These are phyloP conservation scores for Brachypodius melanocephalos DNA, from an alignment of 2,113 vertebrate genomes.

Conservation along the genomic window DNA sequence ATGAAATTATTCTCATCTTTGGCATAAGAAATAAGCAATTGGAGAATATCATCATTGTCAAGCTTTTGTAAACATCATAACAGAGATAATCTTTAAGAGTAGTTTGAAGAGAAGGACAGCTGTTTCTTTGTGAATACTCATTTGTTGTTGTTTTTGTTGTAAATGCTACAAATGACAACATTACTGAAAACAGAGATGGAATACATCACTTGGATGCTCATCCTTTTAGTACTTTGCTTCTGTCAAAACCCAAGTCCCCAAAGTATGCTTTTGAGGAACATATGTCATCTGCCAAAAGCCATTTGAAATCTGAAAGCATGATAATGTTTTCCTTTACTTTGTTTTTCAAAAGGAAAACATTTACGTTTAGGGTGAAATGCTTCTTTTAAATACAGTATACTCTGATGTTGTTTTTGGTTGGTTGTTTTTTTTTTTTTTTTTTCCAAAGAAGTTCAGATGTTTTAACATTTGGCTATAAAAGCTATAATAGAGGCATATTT, in stretches of 20 bases:
- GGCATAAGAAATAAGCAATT: not conserved
- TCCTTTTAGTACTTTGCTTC: not conserved
- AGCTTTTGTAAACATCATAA: not conserved
- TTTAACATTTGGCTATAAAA: not conserved
- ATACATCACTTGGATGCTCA: not conserved
- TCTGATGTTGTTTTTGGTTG: not conserved
- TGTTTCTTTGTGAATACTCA: not conserved
- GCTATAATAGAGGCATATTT: not conserved
- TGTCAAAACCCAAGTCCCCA: not conserved
- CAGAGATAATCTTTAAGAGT: not conserved
- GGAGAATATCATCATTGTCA: not conserved
- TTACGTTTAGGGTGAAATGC: not conserved
- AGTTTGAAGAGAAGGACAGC: not conserved
- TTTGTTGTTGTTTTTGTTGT: not conserved
- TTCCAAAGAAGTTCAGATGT: not conserved
- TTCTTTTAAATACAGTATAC: not conserved
- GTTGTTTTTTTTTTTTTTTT: not conserved
- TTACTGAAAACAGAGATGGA: not conserved
- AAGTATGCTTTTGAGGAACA: not conserved
- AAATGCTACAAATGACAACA: not conserved
- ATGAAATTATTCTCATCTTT: not conserved
- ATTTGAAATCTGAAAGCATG: not conserved
- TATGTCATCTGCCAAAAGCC: slow-evolving; percentile 26
- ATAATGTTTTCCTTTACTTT: not conserved
- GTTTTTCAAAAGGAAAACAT: not conserved